Evolutionary conservation across 2,888 invertebrate species (phyloP), one percentile per base, ranked within the genome.

Genomic region (Lasius fuliginosus): DNA sequence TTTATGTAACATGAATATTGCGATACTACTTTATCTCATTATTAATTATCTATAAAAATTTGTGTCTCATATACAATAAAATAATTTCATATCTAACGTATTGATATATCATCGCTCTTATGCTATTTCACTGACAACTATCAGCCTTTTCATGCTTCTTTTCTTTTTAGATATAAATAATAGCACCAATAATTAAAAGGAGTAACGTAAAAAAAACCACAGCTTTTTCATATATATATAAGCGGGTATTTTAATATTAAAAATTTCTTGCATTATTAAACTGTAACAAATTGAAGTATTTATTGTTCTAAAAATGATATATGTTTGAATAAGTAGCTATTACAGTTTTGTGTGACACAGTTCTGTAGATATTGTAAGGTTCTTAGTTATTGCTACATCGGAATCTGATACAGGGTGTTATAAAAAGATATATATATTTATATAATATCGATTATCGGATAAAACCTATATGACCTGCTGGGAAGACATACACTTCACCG

Each of bases 341-440:
- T 88, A 88, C 82, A 88, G 4, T 67, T 84, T 83, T 83, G 49
- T 82, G 75, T 89, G 84, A 85, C 82, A 86, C 82, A 86, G 62
- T 90, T 81, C 18, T 12, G 30, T 75, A 84, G 76, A 83, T 84
- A 75, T 86, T 82, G 77, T 85, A 84, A 82, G 84, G 84, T 86
- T 88, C 82, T 83, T 62, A 82, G 46, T 86, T 88, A 88, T 67
- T 49, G 85, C 82, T 86, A 87, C 65, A 84, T 85, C 83, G 77
- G 81, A 81, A 71, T 83, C 75, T 83, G 85, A 85, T 90, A 85
- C 82, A 88, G 83, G 81, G 74, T 76, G 85, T 90, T 91, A 90
- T 91, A 90, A 91, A 91, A 91, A 90, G 90, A 90, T 91, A 90
- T 79, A 90, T 79, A 90, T 81, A 85, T 89, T 85, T 76, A 85